phyloP scores from a whole-genome alignment of 2,113 vertebrate genomes.

The Dromaius novaehollandiae region DNA sequence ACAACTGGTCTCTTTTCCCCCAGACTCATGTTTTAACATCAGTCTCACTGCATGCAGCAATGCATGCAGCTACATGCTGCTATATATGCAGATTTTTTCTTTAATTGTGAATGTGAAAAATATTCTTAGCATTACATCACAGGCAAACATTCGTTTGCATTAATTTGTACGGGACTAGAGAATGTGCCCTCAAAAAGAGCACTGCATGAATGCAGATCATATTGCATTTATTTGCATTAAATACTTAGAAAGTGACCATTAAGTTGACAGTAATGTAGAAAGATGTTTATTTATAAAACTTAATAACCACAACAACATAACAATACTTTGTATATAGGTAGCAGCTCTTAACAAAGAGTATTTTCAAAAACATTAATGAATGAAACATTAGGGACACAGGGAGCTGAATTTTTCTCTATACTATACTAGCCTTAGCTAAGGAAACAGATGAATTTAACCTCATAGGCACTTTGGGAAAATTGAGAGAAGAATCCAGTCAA shows the following conservation, averaged over 20 bases:
- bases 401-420: background rate
- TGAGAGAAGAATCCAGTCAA: background rate
- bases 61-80: background rate
- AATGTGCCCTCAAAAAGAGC: background rate
- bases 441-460: background rate
- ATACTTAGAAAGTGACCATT: slow-evolving; percentile 51
- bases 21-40: background rate
- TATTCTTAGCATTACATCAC: background rate
- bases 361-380: background rate
- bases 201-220: background rate
- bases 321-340: background rate
- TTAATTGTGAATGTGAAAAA: background rate
- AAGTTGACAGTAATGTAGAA: slow-evolving; percentile 36
- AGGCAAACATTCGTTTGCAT: slow-evolving; percentile 30
- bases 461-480: background rate
- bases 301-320: background rate
- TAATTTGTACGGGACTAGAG: slow-evolving; percentile 19
- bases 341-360: background rate
- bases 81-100: background rate
- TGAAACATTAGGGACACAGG: background rate
- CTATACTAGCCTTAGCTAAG: background rate
- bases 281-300: slow-evolving; percentile 37
- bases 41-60: background rate
- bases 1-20: background rate
- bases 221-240: slow-evolving; percentile 46